phyloP scores from a whole-genome alignment of 2,113 vertebrate genomes.

The Calypte anna region DNA sequence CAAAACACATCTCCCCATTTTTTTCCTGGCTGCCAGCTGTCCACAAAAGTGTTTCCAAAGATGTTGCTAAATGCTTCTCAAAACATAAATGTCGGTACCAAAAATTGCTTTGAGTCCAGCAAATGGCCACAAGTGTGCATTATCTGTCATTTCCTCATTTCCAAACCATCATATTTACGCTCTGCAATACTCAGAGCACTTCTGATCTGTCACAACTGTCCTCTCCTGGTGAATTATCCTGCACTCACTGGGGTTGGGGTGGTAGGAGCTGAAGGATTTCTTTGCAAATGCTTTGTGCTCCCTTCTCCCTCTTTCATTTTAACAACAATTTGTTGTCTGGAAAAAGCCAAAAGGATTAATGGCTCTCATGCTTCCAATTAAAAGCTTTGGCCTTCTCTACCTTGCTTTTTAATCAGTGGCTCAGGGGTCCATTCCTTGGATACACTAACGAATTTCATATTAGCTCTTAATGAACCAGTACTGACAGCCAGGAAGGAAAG shows the following conservation, averaged over 20 bases:
- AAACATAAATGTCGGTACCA: background rate
- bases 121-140: background rate
- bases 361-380: constrained; percentile 39
- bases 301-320: constrained; percentile 19
- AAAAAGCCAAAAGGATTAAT: constrained; percentile 48
- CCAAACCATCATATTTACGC: background rate
- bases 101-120: background rate
- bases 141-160: constrained; percentile 17
- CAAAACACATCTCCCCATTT: background rate
- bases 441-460: constrained; percentile 54
- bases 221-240: background rate
- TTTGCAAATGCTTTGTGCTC: background rate
- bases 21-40: background rate
- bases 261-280: background rate
- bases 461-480: constrained; percentile 69
- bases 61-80: background rate
- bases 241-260: background rate
- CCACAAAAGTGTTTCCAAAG: background rate
- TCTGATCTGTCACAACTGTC: background rate
- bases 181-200: background rate
- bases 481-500: constrained; percentile 45
- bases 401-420: constrained; percentile 66
- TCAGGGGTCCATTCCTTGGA: background rate
- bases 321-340: constrained; percentile 19
- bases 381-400: constrained; percentile 36